A percentile compares a stretch with the other conserved stretches of the same genome.
Evolutionary conservation across 2,797 vertebrate species (phyloP).

Genomic region (Tenualosa ilisha): DNA sequence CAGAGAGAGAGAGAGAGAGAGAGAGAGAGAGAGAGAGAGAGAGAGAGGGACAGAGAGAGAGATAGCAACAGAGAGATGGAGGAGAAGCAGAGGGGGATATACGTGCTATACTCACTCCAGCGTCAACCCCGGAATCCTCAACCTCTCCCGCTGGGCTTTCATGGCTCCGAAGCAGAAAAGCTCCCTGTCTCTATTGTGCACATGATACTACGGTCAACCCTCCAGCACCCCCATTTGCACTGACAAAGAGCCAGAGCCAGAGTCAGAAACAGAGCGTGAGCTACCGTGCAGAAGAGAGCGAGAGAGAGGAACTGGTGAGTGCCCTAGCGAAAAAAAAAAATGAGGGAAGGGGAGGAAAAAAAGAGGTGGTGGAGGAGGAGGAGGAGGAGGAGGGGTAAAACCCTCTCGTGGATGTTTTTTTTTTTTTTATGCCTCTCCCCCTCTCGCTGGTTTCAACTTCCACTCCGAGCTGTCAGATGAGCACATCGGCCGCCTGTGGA

Average conservation of each 20-base stretch:
- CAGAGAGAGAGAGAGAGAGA: background rate
- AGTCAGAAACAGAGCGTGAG: constrained; percentile 63
- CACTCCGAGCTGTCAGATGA: constrained; percentile 83
- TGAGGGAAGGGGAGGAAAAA: constrained; percentile 38
- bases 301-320: constrained; percentile 70
- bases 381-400: constrained; percentile 41
- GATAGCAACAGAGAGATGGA: constrained; percentile 65
- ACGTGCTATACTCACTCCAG: constrained; percentile 92
- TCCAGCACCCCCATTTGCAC: constrained; percentile 79
- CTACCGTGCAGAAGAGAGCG: constrained; percentile 74
- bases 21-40: background rate
- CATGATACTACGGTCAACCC: constrained; percentile 87
- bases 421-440: constrained; percentile 44
- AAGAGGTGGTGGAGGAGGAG: constrained; percentile 13
- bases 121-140: constrained; percentile 98
- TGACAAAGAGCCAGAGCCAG: constrained; percentile 85
- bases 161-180: constrained; percentile 81
- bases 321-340: constrained; percentile 63
- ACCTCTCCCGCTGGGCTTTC: constrained; percentile 99
- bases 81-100: constrained; percentile 67
- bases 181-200: constrained; percentile 89
- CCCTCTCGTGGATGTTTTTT: constrained; percentile 43
- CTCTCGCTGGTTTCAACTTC: constrained; percentile 87
- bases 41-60: no score
- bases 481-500: constrained; percentile 75